Conservation (phyloP, 1,140 invertebrate species). For the Pygmarrhopalites habei region DNA sequence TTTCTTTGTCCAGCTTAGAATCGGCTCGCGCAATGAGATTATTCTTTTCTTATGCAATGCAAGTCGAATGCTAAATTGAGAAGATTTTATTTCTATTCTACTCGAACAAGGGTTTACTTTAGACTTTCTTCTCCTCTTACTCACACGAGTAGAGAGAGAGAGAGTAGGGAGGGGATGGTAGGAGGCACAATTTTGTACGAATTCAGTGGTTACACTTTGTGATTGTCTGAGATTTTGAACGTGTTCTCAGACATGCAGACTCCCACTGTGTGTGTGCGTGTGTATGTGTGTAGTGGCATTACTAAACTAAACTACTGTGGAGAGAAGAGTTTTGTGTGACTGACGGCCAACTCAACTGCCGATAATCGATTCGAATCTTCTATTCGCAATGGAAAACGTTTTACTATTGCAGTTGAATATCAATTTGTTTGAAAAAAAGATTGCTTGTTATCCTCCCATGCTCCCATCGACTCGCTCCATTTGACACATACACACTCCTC, state of each 20-base stretch:
- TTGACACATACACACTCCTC: neutral
- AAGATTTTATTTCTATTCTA: conserved; percentile 19
- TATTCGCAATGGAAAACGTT: conserved; percentile 14
- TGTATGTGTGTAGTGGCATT: too few species aligned
- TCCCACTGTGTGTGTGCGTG: too few species aligned
- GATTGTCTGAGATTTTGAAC: too few species aligned
- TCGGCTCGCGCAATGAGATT: conserved; percentile 25
- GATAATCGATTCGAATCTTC: conserved; percentile 11
- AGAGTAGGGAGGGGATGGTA: too few species aligned
- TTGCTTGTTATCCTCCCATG: conserved; percentile 28
- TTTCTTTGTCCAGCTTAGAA: conserved; percentile 26
- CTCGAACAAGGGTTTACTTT: conserved; percentile 2
- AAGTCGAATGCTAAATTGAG: conserved; percentile 19
- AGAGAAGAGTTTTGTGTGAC: neutral
- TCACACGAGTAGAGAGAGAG: too few species aligned
- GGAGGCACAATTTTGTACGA: too few species aligned
- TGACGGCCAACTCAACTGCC: neutral
- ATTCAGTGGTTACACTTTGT: too few species aligned
- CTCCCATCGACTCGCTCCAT: conserved; percentile 23
- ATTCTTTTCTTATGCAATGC: conserved; percentile 29
- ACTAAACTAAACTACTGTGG: neutral
- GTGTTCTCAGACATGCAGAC: too few species aligned
- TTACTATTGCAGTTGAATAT: conserved; percentile 24
- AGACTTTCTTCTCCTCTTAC: neutral
- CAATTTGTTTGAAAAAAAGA: conserved; percentile 36